Base-by-base conservation (phyloP, 2,113 vertebrate species). In the Oostethus manadensis region DNA sequence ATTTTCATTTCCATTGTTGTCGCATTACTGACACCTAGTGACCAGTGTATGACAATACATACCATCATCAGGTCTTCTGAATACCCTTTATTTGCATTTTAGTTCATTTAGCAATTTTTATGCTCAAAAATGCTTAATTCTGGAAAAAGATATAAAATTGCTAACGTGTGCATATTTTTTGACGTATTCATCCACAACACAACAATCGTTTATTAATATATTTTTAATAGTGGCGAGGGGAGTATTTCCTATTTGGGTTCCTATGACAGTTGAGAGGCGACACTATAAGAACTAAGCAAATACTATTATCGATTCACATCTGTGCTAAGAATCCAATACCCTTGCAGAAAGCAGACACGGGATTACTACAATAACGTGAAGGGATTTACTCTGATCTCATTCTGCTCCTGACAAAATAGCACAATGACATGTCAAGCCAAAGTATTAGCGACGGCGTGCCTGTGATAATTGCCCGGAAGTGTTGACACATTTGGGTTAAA, bases 221-320 rank as follows among this genome's bases (percentile, higher is more conserved):
- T 33, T 33, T 33, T 33, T 33, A 33, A 33, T 6, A 33, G 29
- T 33, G 29, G 29, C 29, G 29, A 7, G 4, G 5, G 29, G 8
- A 7, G 4, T 33, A 33, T 33, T 33, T 33, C 29, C 29, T 33
- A 7, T 70, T 60, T 56, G 48, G 63, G 55, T 76, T 71, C 84
- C 23, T 71, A 18, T 79, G 79, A 71, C 64, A 74, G 70, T 62
- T 70, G 76, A 80, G 78, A 57, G 59, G 66, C 57, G 56, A 51
- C 13, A 38, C 54, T 74, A 87, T 84, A 85, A 82, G 68, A 72
- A 71, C 45, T 70, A 77, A 64, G 70, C 60, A 76, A 86, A 84
- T 73, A 74, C 66, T 64, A 73, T 68, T 68, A 79, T 68, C 20
- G 65, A 78, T 81, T 80, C 66, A 53, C 60, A 80, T 72, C 64